Evolutionary conservation across 2,888 invertebrate genomes (phyloP), one percentile per base, ranked within the genome.

Genomic region (Synanthedon vespiformis): DNA sequence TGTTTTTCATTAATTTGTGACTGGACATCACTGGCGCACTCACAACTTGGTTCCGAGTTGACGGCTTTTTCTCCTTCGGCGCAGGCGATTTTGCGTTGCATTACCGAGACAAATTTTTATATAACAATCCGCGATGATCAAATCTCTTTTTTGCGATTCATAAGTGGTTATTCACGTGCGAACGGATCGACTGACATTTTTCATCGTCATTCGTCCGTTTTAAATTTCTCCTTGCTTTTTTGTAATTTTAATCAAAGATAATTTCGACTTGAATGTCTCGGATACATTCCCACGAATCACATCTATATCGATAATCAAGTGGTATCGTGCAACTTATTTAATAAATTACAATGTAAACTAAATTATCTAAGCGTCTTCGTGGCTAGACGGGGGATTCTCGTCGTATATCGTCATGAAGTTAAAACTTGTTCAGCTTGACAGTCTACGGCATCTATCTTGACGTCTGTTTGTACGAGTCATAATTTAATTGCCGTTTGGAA

Each of bases 1-100:
- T 82, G 71, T 73, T 75, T 77, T 74, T 67, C 70, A 71, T 79
- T 79, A 80, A 84, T 80, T 81, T 76, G 71, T 72, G 72, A 70
- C 61, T 71, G 71, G 65, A 69, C 68, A 72, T 52, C 49, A 51
- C 55, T 44, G 52, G 53, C 53, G 56, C 52, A 48, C 16, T 34
- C 52, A 41, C 34, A 13, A 41, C 51, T 52, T 50, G 52, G 50
- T 27, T 47, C 48, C 22, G 5, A 12, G 48, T 22, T 22, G 48
- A 50, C 18, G 34, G 50, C 12, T 13, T 50, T 50, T 50, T 50
- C 34, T 50, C 50, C 13, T 13, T 27, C 27, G 27, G 27, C 27
- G 5, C 50, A 14, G 50, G 27, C 44, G 44, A 44, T 44, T 44
- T 53, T 48, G 51, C 41, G 56, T 58, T 57, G 59, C 57, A 57